These are phyloP conservation scores for Orthosia gracilis DNA, from an alignment of 2,888 invertebrate species.

Conservation along the genomic window DNA sequence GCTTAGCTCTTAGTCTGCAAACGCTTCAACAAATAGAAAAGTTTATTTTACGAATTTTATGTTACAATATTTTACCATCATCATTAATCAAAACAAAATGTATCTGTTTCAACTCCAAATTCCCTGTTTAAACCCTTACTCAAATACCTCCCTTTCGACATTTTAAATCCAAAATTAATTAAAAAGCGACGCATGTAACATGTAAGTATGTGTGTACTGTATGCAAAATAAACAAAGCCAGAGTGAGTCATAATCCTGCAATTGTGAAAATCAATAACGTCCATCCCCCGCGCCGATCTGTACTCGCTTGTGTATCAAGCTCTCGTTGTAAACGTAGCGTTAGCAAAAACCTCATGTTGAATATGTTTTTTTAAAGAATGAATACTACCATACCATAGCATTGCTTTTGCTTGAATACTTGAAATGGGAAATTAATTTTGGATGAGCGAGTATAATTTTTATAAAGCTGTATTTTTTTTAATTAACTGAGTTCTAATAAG, in stretches of 20 bases:
- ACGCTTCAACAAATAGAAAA: neutral
- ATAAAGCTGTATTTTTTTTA: neutral
- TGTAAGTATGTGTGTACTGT: slow-evolving; percentile 37
- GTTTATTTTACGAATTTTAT: neutral
- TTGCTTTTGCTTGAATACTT: neutral
- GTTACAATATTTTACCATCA: neutral
- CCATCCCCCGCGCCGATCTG: slow-evolving; percentile 74
- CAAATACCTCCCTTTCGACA: neutral
- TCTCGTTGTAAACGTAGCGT: slow-evolving; percentile 74
- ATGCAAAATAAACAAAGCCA: slow-evolving; percentile 59
- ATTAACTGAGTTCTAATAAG: too few species aligned
- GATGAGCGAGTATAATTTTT: too few species aligned
- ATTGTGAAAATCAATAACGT: slow-evolving; percentile 86
- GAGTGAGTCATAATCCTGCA: slow-evolving; percentile 85
- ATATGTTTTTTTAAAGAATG: neutral
- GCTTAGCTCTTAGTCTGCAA: neutral
- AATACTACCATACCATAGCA: too few species aligned
- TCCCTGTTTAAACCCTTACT: neutral
- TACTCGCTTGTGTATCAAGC: slow-evolving; percentile 79
- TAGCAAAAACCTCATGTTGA: slow-evolving; percentile 62
- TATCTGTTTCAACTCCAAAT: neutral
- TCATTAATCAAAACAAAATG: neutral
- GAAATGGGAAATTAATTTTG: too few species aligned
- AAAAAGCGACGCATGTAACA: slow-evolving; percentile 28
- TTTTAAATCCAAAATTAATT: slow-evolving; percentile 56